These are phyloP conservation scores for Palythoa caribaeorum DNA, from an alignment of 92 coral and sea anemone genomes.

Conservation along the genomic window DNA sequence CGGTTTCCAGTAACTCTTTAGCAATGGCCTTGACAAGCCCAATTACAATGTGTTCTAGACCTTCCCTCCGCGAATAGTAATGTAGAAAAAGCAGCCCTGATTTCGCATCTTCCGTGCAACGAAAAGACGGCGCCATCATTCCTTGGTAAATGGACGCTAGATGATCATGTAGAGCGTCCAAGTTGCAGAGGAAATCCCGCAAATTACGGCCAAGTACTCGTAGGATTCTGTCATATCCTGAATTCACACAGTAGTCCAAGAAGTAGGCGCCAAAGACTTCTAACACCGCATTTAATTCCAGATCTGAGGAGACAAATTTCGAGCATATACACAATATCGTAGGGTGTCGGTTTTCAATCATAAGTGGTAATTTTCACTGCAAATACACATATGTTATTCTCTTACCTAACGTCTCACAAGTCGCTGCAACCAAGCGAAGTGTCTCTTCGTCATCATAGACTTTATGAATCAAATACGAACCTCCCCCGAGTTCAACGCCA, in stretches of 20 bases:
- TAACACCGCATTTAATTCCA: constrained; percentile 81
- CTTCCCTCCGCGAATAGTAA: constrained; percentile 90
- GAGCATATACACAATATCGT: not conserved
- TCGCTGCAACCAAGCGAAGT: constrained; percentile 77
- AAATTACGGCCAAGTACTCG: constrained; percentile 96
- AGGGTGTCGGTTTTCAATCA: constrained; percentile 18
- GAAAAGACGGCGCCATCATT: constrained; percentile 98
- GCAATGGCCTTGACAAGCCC: constrained; percentile 98
- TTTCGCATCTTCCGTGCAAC: constrained; percentile 88
- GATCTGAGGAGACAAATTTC: constrained; percentile 58
- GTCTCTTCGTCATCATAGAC: constrained; percentile 95
- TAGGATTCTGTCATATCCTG: constrained; percentile 96
- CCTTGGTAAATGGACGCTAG: constrained; percentile 97
- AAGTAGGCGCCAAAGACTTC: constrained; percentile 97
- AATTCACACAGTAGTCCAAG: constrained; percentile 91
- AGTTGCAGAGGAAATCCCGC: constrained; percentile 97
- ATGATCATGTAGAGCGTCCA: constrained; percentile 98
- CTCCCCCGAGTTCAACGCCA: constrained; percentile 96
- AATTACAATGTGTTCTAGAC: constrained; percentile 93
- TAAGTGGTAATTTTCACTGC: not conserved
- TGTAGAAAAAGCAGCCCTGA: constrained; percentile 89
- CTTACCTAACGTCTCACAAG: constrained; percentile 93
- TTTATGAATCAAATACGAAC: constrained; percentile 97
- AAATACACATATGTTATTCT: not conserved
- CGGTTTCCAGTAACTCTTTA: constrained; percentile 81